Percentiles rank a stretch among this genome's conserved stretches.
Conservation (phyloP, 2,113 vertebrate species). For the Harpagus bidentatus region DNA sequence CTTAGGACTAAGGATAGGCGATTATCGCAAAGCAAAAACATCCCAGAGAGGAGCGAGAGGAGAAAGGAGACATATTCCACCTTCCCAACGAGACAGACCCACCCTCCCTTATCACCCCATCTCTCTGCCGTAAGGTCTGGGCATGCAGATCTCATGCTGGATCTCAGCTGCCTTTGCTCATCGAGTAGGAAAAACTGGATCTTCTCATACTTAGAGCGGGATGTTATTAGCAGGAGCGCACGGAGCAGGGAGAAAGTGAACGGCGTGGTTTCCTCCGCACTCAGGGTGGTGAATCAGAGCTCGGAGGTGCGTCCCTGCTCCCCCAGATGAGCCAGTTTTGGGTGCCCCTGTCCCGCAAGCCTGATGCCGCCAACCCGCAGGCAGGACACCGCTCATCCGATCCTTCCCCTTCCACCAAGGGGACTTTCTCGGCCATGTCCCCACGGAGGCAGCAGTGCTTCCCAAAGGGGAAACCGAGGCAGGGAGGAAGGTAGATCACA, state of each 20-base stretch:
- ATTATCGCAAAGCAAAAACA: neutral
- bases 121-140: fast-evolving
- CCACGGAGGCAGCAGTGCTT: fast-evolving
- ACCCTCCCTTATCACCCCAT: neutral
- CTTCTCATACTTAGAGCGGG: neutral
- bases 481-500: neutral
- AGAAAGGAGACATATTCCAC: neutral
- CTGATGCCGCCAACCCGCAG: fast-evolving
- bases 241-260: neutral
- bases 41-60: neutral
- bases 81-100: neutral
- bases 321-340: fast-evolving
- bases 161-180: neutral
- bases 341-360: fast-evolving
- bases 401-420: neutral
- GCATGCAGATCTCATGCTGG: neutral
- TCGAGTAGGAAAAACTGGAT: neutral
- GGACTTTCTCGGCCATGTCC: neutral
- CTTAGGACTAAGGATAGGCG: fast-evolving
- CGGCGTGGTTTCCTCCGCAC: fast-evolving
- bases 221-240: neutral
- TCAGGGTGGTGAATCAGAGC: neutral
- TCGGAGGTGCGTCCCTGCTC: fast-evolving
- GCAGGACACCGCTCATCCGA: neutral
- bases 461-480: neutral